These are phyloP conservation scores for Megalopta genalis DNA, from an alignment of 1,140 invertebrate species.

Conservation along the genomic window DNA sequence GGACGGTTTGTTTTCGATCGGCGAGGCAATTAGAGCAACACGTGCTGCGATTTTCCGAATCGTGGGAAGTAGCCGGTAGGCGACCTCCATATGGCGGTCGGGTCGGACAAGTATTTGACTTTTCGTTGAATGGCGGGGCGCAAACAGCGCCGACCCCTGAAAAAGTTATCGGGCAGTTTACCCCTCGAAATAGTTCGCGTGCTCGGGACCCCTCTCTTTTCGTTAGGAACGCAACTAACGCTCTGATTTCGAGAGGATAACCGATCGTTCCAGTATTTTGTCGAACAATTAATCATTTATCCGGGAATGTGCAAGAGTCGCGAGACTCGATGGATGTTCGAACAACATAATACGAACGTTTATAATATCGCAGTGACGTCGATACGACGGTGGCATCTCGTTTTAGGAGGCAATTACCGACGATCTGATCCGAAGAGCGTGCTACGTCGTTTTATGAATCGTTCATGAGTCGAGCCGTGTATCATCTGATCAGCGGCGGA, in stretches of 20 bases:
- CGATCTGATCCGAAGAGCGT: slow-evolving; percentile 51
- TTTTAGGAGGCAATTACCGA: slow-evolving; percentile 20
- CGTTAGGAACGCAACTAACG: slow-evolving; percentile 19
- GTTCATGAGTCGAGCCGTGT: slow-evolving; percentile 32
- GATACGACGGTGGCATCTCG: background rate
- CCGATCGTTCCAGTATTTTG: slow-evolving; percentile 56
- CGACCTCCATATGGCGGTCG: slow-evolving; percentile 23
- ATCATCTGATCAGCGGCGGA: background rate
- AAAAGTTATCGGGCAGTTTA: slow-evolving; percentile 40
- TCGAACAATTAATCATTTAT: slow-evolving; percentile 74
- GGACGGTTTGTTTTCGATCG: slow-evolving; percentile 7
- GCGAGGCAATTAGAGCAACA: slow-evolving; percentile 2
- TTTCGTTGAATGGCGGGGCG: slow-evolving; percentile 35
- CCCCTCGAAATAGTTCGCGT: slow-evolving; percentile 64
- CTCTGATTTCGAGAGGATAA: slow-evolving; percentile 69
- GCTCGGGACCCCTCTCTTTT: slow-evolving; percentile 56
- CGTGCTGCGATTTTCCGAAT: background rate
- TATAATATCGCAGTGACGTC: background rate
- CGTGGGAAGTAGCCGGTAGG: slow-evolving; percentile 39
- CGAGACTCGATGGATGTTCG: background rate
- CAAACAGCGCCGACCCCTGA: slow-evolving; percentile 32
- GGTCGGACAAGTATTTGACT: slow-evolving; percentile 44
- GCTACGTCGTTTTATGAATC: slow-evolving; percentile 31
- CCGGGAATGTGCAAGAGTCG: slow-evolving; percentile 30
- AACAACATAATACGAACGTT: background rate